phyloP scores from a whole-genome alignment of 2,113 vertebrate genomes.

The Semnornis frantzii region DNA sequence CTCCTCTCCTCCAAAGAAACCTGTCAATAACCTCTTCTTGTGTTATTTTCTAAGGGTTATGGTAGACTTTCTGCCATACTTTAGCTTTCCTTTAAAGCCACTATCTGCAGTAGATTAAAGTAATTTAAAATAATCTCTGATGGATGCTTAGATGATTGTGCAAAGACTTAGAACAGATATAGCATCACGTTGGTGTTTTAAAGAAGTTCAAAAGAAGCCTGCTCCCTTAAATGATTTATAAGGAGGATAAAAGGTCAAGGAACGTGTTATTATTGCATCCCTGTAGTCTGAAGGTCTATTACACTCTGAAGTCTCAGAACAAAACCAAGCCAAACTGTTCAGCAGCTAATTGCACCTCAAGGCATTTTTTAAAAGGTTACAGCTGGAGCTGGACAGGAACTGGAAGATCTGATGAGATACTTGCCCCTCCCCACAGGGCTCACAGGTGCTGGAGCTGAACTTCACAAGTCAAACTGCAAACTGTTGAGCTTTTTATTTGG shows the following conservation, averaged over 20 bases:
- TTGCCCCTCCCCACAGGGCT: neutral
- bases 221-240: neutral
- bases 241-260: slow-evolving; percentile 47
- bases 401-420: neutral
- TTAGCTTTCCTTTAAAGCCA: neutral
- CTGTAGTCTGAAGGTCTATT: slow-evolving; percentile 11
- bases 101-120: neutral
- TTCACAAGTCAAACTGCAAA: neutral
- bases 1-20: neutral
- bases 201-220: neutral
- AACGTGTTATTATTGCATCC: slow-evolving; percentile 19
- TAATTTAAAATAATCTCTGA: neutral
- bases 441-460: neutral
- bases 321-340: neutral
- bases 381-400: slow-evolving; percentile 15
- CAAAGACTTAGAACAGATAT: neutral
- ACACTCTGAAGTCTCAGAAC: slow-evolving; percentile 2
- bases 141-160: neutral
- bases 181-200: neutral
- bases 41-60: neutral
- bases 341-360: slow-evolving; percentile 51
- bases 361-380: slow-evolving; percentile 56
- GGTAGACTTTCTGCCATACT: neutral
- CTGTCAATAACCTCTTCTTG: neutral
- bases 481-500: neutral